Evolutionary conservation across 2,888 invertebrate genomes (phyloP).

Genomic region (Morinoia aosen): DNA sequence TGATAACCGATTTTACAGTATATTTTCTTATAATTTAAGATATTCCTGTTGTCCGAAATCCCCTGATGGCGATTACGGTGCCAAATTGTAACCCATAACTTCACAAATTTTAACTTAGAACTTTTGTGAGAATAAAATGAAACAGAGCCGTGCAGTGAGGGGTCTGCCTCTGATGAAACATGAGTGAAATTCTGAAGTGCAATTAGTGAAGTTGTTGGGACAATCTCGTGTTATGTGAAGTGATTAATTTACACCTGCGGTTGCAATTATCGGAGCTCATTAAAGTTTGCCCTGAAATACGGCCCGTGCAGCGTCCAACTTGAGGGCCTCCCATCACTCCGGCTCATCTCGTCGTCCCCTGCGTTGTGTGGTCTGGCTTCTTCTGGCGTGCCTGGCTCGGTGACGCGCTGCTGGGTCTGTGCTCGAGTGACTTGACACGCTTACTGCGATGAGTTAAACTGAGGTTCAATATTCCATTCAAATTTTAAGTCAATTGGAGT

Average conservation of each 20-base stretch:
- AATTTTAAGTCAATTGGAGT: too few species aligned
- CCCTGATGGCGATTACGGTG: too few species aligned
- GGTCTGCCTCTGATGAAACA: background rate
- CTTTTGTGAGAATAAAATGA: background rate
- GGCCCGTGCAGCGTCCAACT: background rate
- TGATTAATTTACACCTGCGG: background rate
- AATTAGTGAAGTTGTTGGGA: slow-evolving; percentile 3
- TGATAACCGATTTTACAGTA: background rate
- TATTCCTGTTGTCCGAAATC: background rate
- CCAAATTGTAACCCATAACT: too few species aligned
- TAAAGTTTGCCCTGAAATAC: background rate
- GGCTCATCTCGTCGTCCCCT: background rate
- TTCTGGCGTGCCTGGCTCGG: background rate
- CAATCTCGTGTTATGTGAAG: background rate
- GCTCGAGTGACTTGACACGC: background rate
- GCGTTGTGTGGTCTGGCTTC: background rate
- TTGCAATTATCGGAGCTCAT: background rate
- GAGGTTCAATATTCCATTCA: too few species aligned
- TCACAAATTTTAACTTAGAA: background rate
- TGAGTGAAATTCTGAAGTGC: background rate
- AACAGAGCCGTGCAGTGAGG: background rate
- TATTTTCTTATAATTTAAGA: background rate
- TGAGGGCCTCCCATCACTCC: background rate
- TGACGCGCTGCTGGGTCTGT: background rate
- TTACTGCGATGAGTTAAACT: too few species aligned